These are phyloP conservation scores for Lepidostoma basale DNA, from an alignment of 1,140 invertebrate genomes.

Conservation along the genomic window DNA sequence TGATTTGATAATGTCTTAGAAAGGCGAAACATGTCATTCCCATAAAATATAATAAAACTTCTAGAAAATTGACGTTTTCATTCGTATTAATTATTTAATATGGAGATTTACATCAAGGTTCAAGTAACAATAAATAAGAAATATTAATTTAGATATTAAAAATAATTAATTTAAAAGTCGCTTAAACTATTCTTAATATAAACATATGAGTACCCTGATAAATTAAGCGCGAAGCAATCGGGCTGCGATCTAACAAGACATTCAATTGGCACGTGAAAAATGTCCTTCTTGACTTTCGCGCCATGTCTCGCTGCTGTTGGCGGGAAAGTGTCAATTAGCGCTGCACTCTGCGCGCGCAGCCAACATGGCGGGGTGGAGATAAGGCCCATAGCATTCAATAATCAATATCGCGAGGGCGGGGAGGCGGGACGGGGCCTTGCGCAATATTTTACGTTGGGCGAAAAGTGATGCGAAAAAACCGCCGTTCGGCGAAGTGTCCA, in stretches of 20 bases:
- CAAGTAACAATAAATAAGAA: no score
- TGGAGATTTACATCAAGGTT: no score
- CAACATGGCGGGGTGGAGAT: conserved; percentile 12
- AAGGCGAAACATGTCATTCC: no score
- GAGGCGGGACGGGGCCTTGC: conserved; percentile 25
- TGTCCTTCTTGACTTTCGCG: conserved; percentile 2
- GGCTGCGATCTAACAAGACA: not conserved
- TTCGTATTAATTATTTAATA: no score
- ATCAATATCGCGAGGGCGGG: conserved; percentile 35
- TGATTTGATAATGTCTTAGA: no score
- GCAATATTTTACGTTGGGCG: conserved; percentile 36
- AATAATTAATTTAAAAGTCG: no score
- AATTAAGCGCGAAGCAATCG: no score
- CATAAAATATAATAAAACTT: no score
- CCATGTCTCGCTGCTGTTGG: not conserved
- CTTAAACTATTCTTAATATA: no score
- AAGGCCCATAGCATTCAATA: conserved; percentile 39
- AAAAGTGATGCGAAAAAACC: conserved; percentile 29
- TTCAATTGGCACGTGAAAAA: conserved; percentile 15
- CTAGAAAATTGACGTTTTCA: no score
- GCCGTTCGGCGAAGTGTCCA: conserved; percentile 9
- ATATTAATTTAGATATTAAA: no score
- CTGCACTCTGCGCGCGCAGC: conserved; percentile 11
- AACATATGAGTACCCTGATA: no score
- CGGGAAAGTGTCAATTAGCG: conserved; percentile 9